Base-by-base conservation (phyloP, 1,140 invertebrate genomes). In the Pseudachorutes palmiensis region DNA sequence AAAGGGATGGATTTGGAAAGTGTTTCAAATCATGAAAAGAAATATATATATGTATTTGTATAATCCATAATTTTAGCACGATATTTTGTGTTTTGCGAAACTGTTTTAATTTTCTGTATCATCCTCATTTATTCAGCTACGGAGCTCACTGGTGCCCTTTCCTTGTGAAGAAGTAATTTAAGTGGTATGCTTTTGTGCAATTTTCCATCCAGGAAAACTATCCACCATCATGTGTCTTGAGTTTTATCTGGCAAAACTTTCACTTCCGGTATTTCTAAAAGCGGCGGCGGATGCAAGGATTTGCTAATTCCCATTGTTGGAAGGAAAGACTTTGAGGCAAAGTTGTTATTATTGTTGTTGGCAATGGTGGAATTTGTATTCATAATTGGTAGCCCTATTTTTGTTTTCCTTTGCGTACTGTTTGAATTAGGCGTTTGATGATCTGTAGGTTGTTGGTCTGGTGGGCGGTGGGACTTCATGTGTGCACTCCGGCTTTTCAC, bases 401-500 rank as follows among this genome's bases (percentile, higher is more conserved):
- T 31, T 3, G 58, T 60, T 60, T 3, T 31, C 22, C 30, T 60
- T 60, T 31, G 26, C n/a, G n/a, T n/a, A n/a, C n/a, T n/a, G n/a
- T n/a, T 60, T 26, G 30, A 29, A 14, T 12, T 9, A 29, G 2
- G 22, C 2, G 26, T 63, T 30, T 12, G 16, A 63, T 63, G 24
- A 28, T 63, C 61, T 12, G 30, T 9, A n/a, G 14, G 41, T 22
- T 24, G 19, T 64, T 55, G 63, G 28, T 89, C 87, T 73, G 86
- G 85, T 76, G 88, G 87, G 75, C 89, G 86, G 82, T 97, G 94
- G 69, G 92, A 94, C 83, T 97, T 97, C 94, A 97, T 97, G 81
- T 97, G 94, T 64, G 94, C 93, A 83, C 92, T 96, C 81, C 94
- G 87, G 84, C 92, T 96, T 84, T 96, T 96, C 75, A 97, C 91